phyloP scores from a whole-genome alignment of 2,797 vertebrate species.

The Pseudomugil gertrudae region DNA sequence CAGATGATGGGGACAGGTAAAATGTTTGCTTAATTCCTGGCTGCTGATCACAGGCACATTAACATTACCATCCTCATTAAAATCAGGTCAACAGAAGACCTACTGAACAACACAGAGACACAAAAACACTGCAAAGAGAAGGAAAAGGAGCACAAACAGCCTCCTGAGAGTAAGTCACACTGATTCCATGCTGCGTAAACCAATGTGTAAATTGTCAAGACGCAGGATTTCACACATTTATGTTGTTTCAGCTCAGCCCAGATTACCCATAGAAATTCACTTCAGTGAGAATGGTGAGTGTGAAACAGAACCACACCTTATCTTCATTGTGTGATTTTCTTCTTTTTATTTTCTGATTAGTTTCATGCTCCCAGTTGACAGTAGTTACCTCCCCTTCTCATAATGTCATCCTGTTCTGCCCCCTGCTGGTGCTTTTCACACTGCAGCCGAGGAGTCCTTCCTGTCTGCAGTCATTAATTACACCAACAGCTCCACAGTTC shows the following conservation, averaged over 20 bases:
- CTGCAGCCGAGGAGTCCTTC: slow-evolving; percentile 89
- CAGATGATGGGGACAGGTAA: slow-evolving; percentile 57
- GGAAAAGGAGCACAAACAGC: slow-evolving; percentile 17
- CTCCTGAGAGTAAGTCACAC: slow-evolving; percentile 32
- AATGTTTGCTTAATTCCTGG: background rate
- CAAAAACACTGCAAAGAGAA: slow-evolving; percentile 1
- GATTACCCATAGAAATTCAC: slow-evolving; percentile 84
- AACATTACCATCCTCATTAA: slow-evolving; percentile 37
- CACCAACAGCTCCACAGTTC: slow-evolving; percentile 92
- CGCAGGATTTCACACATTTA: background rate
- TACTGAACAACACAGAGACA: slow-evolving; percentile 26
- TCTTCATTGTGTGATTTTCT: background rate
- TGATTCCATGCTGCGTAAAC: background rate
- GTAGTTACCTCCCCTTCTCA: slow-evolving; percentile 7
- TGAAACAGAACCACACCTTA: background rate
- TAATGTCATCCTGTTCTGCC: slow-evolving; percentile 55
- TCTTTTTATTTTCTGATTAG: background rate
- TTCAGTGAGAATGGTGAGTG: slow-evolving; percentile 89
- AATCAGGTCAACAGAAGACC: slow-evolving; percentile 59
- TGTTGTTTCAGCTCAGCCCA: slow-evolving; percentile 38
- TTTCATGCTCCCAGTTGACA: background rate
- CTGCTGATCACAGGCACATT: background rate
- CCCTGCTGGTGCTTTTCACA: slow-evolving; percentile 45
- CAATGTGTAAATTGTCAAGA: no score
- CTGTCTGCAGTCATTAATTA: slow-evolving; percentile 92